Conservation (phyloP, 1,140 invertebrate species). For the Calephelis virginiensis region DNA sequence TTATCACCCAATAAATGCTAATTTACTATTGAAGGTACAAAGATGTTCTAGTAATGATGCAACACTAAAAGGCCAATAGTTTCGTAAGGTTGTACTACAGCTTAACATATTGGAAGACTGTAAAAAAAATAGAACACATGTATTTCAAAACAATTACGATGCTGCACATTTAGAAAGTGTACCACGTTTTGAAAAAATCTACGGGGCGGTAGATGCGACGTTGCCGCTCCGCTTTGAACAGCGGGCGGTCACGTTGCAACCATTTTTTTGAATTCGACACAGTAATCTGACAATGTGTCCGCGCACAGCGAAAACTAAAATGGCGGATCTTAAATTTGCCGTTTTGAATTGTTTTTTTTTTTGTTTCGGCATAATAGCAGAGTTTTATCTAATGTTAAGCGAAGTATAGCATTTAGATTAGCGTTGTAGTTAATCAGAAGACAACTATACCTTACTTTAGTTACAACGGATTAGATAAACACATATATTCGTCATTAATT, state of each 20-base stretch:
- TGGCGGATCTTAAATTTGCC: not conserved
- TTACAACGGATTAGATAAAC: conserved; percentile 19
- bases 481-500: conserved; percentile 28
- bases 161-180: not conserved
- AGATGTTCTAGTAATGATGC: conserved; percentile 9
- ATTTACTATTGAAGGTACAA: not conserved
- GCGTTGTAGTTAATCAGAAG: not conserved
- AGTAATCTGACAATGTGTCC: conserved; percentile 4
- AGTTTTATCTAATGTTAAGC: not conserved
- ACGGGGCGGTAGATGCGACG: conserved; percentile 21
- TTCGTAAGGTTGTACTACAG: conserved; percentile 33
- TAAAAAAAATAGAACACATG: conserved; percentile 32
- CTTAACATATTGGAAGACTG: conserved; percentile 66
- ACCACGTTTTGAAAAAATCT: conserved; percentile 6
- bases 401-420: not conserved
- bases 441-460: not conserved
- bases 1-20: conserved; percentile 1
- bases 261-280: conserved; percentile 13
- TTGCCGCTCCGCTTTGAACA: conserved; percentile 30
- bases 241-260: not conserved
- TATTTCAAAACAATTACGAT: not conserved
- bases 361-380: not conserved
- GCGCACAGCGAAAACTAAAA: conserved; percentile 7
- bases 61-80: conserved; percentile 9
- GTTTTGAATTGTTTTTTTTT: not conserved